Percentiles rank a stretch among this genome's conserved stretches.
Conservation (phyloP, 30 jellyfish, hydroid and myxozoan species). For the Cassiopea xamachana region DNA sequence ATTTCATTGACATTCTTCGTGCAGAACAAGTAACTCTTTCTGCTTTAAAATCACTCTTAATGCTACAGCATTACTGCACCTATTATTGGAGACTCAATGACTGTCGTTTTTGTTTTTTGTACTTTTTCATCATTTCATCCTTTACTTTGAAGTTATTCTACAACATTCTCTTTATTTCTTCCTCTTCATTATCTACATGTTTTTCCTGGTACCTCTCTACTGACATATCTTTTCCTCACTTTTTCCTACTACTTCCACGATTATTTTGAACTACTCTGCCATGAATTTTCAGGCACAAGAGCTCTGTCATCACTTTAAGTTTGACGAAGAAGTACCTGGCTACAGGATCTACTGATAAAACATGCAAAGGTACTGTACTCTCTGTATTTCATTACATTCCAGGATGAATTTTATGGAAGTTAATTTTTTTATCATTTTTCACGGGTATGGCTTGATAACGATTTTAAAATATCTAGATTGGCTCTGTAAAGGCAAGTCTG, state of each 20-base stretch:
- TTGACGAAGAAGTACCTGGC: slow-evolving; percentile 58
- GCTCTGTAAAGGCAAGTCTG: no score
- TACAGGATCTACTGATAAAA: slow-evolving; percentile 83
- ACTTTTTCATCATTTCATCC: not conserved
- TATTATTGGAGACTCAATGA: no score
- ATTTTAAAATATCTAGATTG: no score
- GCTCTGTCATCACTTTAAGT: slow-evolving; percentile 75
- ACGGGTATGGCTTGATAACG: no score
- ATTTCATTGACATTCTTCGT: slow-evolving; percentile 13
- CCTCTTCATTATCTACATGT: not conserved
- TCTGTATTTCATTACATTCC: not conserved
- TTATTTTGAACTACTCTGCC: not conserved
- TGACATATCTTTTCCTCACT: not conserved
- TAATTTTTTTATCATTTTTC: no score
- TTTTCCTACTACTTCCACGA: not conserved
- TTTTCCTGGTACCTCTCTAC: not conserved
- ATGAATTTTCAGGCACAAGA: slow-evolving; percentile 56
- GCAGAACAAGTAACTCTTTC: no score
- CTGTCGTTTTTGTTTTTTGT: no score
- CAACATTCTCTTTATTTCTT: not conserved
- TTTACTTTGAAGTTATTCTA: not conserved
- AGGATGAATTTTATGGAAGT: not conserved
- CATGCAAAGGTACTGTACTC: slow-evolving; percentile 74
- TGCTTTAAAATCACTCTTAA: no score
- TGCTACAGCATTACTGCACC: no score